Conservation (phyloP, 2,113 vertebrate species). For the Corythornis vintsioides region DNA sequence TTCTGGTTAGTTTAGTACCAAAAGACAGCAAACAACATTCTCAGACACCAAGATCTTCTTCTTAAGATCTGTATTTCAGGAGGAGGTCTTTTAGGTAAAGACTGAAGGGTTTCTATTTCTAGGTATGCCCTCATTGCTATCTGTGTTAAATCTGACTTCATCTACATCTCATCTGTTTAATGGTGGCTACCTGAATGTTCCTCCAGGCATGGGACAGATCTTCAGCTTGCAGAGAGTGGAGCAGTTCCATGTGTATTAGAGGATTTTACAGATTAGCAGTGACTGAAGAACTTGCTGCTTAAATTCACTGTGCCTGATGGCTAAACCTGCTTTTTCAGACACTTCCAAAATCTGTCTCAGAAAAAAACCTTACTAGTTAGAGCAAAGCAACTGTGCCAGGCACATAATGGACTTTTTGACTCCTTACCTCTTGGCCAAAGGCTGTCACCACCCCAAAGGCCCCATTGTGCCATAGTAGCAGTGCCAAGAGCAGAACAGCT, state of each 20-base stretch:
- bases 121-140: background rate
- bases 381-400: slow-evolving; percentile 7
- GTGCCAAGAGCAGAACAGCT: background rate
- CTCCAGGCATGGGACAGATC: background rate
- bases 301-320: background rate
- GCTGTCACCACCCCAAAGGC: background rate
- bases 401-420: slow-evolving; percentile 31
- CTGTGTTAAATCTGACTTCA: background rate
- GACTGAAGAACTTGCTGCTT: background rate
- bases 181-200: background rate
- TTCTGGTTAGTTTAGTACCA: background rate
- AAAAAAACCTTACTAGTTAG: background rate
- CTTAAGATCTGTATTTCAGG: background rate
- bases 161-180: background rate
- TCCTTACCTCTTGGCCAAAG: slow-evolving; percentile 21
- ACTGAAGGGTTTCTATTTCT: background rate
- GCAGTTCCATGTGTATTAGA: background rate
- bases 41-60: background rate
- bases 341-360: slow-evolving; percentile 14
- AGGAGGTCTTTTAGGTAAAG: background rate
- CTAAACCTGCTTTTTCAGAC: background rate
- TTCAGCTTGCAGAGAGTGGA: background rate
- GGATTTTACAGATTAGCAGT: background rate
- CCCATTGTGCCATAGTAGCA: background rate
- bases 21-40: background rate